phyloP scores from a whole-genome alignment of 1,140 invertebrate genomes.

The Drosophila athabasca region DNA sequence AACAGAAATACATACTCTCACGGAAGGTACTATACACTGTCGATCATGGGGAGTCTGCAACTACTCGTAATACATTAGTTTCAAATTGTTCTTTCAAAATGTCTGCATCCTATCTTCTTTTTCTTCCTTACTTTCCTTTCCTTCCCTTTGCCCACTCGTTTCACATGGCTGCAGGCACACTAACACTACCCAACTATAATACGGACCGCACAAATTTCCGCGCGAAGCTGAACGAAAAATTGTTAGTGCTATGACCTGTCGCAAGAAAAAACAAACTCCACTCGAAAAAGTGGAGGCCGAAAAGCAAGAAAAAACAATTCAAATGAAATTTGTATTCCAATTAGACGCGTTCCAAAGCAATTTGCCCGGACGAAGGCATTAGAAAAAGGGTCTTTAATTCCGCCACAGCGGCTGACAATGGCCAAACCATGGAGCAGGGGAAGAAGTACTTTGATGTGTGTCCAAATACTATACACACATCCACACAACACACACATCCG shows the following conservation, averaged over 20 bases:
- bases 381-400: conserved; percentile 76
- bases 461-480: conserved; percentile 1
- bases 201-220: not conserved
- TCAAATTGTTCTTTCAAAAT: no score
- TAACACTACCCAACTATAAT: no score
- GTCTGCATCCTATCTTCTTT: no score
- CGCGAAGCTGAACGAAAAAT: conserved; percentile 5
- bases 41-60: no score
- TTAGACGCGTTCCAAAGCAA: conserved; percentile 77
- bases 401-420: conserved; percentile 59
- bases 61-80: no score
- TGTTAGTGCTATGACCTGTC: conserved; percentile 59
- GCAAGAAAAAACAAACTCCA: conserved; percentile 36
- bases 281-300: conserved; percentile 9
- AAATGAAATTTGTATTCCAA: conserved; percentile 75
- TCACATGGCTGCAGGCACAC: not conserved
- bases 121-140: no score
- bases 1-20: no score
- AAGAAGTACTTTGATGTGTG: conserved; percentile 26
- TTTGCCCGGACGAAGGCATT: conserved; percentile 53
- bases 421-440: conserved; percentile 20
- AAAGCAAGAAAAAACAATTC: conserved; percentile 33
- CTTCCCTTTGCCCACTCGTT: not conserved
- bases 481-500: no score
- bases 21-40: no score